Evolutionary conservation across 2,113 vertebrate genomes (phyloP).

Genomic region (Callorhinus ursinus): DNA sequence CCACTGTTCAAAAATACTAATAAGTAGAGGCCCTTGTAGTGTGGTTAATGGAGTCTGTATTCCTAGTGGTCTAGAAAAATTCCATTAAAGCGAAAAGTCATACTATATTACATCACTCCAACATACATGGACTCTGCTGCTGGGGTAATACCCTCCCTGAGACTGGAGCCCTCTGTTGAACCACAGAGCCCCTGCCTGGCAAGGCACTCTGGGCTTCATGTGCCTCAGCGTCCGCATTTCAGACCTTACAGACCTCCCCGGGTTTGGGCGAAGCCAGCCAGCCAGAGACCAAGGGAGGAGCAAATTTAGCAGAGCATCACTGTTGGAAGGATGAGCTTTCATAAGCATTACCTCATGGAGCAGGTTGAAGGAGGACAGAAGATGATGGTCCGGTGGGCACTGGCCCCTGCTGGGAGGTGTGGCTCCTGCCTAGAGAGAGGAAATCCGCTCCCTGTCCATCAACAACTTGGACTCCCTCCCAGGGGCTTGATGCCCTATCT

Average conservation of each 20-base stretch:
- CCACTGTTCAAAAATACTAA: constrained; percentile 89
- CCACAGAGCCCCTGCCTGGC: fast-evolving
- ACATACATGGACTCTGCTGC: constrained; percentile 62
- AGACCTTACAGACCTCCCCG: neutral
- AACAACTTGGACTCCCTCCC: neutral
- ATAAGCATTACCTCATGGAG: neutral
- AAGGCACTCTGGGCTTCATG: neutral
- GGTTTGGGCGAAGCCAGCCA: fast-evolving
- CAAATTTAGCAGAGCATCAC: neutral
- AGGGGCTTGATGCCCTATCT: neutral
- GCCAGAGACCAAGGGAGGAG: neutral
- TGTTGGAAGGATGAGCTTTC: neutral
- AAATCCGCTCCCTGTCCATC: neutral
- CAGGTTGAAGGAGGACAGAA: neutral
- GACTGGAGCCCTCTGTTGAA: fast-evolving
- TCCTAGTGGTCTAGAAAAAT: constrained; percentile 87
- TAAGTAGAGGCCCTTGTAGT: constrained; percentile 88
- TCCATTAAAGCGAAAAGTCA: constrained; percentile 87
- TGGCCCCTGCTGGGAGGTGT: neutral
- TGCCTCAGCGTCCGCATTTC: neutral
- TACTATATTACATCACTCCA: constrained; percentile 77
- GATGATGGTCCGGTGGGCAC: neutral
- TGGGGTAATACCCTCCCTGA: neutral
- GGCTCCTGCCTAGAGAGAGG: neutral
- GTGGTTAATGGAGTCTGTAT: constrained; percentile 85